phyloP scores from a whole-genome alignment of 2,888 invertebrate genomes.

The Bugula neritina region DNA sequence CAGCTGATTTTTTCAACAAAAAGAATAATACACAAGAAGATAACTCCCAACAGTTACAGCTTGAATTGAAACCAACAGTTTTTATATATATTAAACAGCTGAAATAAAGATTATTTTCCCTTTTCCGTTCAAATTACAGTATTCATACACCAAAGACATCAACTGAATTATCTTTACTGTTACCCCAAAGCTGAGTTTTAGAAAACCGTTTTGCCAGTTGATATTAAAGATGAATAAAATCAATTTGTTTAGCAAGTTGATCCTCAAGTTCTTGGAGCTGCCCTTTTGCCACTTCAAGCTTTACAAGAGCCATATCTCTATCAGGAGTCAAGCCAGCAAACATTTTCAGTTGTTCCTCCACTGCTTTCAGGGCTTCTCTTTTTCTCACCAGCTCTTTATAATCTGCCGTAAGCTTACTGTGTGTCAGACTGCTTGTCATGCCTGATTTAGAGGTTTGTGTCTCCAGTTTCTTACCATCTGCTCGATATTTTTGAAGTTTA shows the following conservation, averaged over 20 bases:
- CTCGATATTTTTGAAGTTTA: neutral
- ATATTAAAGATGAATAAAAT: neutral
- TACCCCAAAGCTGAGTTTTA: too few species aligned
- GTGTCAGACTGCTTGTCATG: neutral
- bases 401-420: neutral
- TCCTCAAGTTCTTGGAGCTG: conserved; percentile 5
- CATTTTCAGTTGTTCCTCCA: neutral
- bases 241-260: conserved; percentile 16
- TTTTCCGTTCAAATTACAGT: too few species aligned
- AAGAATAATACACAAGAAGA: too few species aligned
- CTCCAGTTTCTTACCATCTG: neutral
- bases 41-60: too few species aligned
- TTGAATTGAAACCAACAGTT: too few species aligned
- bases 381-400: neutral
- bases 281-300: conserved; percentile 2
- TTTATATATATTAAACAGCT: too few species aligned
- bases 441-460: neutral
- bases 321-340: conserved; percentile 14
- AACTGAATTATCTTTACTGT: too few species aligned
- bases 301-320: neutral
- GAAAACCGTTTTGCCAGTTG: too few species aligned
- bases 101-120: too few species aligned
- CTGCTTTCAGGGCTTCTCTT: neutral
- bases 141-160: too few species aligned
- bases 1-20: too few species aligned